A percentile compares a stretch with the other conserved stretches of the same genome.
These are phyloP conservation scores for Chelmon rostratus DNA, from an alignment of 2,797 vertebrate species.

Conservation along the genomic window DNA sequence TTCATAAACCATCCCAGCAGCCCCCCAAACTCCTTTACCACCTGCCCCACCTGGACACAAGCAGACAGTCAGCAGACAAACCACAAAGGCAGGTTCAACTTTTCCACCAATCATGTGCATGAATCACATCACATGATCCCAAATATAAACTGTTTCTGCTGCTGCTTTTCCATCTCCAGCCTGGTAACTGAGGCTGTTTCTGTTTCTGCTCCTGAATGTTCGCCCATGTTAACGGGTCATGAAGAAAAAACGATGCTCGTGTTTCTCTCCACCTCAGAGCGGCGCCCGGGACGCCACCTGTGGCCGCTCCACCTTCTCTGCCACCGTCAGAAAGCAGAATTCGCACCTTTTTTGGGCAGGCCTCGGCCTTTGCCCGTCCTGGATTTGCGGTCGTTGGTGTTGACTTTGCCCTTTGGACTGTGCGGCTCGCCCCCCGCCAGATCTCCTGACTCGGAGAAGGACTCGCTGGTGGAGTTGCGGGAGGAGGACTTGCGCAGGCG, in stretches of 20 bases:
- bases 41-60: conserved; percentile 88
- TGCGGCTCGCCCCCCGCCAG: conserved; percentile 76
- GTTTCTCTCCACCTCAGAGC: not conserved
- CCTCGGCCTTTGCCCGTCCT: conserved; percentile 90
- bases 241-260: not conserved
- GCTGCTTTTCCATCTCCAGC: not conserved
- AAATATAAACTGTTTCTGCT: not conserved
- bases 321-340: not conserved
- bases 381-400: conserved; percentile 87
- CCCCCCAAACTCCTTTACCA: conserved; percentile 94
- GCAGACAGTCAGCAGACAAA: conserved; percentile 6
- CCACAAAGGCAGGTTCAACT: not conserved
- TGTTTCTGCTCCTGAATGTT: not conserved
- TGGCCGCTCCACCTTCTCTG: not conserved
- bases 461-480: conserved; percentile 88
- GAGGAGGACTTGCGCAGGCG: conserved; percentile 88
- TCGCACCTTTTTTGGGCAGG: conserved; percentile 93
- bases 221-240: not conserved
- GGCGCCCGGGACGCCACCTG: not conserved
- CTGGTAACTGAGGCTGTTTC: not conserved
- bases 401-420: conserved; percentile 86
- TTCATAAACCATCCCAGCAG: conserved; percentile 91
- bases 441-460: conserved; percentile 84
- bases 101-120: not conserved
- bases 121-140: not conserved